Percentiles rank a stretch among this genome's conserved stretches.
phyloP scores from a whole-genome alignment of 2,888 invertebrate genomes.

The Tetropium fuscum region DNA sequence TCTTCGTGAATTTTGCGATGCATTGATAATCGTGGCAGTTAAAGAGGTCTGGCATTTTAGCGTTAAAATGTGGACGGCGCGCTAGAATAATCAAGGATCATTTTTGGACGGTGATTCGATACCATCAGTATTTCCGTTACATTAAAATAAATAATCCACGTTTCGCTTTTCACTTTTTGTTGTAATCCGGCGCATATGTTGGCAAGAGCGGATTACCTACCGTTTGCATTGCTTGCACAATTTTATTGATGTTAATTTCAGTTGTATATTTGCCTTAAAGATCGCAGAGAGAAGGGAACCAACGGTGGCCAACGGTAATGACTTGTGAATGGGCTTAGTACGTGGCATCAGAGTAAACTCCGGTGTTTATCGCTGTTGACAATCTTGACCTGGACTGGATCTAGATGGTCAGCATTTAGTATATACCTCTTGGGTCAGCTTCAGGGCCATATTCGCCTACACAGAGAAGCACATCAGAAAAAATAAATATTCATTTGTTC shows the following conservation, averaged over 20 bases:
- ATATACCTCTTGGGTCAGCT: too few relatives aligned
- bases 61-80: not conserved
- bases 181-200: conserved; percentile 23
- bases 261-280: conserved; percentile 1
- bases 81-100: conserved; percentile 23
- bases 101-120: conserved; percentile 27
- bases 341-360: not conserved
- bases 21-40: too few relatives aligned
- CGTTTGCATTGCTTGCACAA: too few relatives aligned
- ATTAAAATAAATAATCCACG: conserved; percentile 22
- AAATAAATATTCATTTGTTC: not conserved
- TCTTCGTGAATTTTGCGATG: too few relatives aligned
- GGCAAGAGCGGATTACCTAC: conserved; percentile 7
- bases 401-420: too few relatives aligned
- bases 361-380: too few relatives aligned
- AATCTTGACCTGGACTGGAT: too few relatives aligned
- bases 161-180: conserved; percentile 29
- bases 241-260: conserved; percentile 8
- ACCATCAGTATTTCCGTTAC: conserved; percentile 28
- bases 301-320: not conserved
- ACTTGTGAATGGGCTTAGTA: conserved; percentile 1
- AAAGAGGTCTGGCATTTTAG: too few relatives aligned
- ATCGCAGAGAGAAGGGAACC: conserved; percentile 10
- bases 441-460: too few relatives aligned
- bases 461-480: too few relatives aligned